phyloP scores from a whole-genome alignment of 2,888 invertebrate species.

The Athalia cordata region DNA sequence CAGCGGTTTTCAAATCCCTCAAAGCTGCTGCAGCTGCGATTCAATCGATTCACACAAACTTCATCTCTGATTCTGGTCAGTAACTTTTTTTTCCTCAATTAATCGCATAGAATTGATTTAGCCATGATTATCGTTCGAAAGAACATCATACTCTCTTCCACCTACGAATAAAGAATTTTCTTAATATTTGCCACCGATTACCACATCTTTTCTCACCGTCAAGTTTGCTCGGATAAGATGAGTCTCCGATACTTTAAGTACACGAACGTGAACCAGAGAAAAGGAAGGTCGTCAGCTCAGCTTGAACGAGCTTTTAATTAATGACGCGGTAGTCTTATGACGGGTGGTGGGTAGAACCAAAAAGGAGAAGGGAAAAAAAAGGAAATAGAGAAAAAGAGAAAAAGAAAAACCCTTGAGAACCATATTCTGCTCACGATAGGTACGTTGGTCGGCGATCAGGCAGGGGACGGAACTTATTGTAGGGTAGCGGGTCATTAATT shows the following conservation, averaged over 20 bases:
- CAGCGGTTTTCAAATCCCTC: slow-evolving; percentile 37
- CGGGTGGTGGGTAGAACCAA: slow-evolving; percentile 39
- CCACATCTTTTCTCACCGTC: neutral
- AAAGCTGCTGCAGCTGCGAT: slow-evolving; percentile 12
- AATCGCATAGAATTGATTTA: neutral
- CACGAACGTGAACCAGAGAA: neutral
- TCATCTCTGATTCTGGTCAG: neutral
- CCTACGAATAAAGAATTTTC: neutral
- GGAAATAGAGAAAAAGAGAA: neutral
- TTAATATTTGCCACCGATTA: neutral
- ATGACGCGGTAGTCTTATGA: slow-evolving; percentile 47
- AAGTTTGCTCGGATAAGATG: neutral
- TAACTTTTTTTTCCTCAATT: neutral
- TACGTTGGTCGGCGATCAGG: slow-evolving; percentile 8
- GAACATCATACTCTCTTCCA: no score
- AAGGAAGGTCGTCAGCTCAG: slow-evolving; percentile 23
- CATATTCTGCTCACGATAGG: slow-evolving; percentile 42
- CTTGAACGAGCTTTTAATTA: slow-evolving; percentile 47
- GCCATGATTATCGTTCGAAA: no score
- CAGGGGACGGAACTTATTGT: slow-evolving; percentile 37
- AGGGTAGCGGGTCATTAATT: slow-evolving; percentile 55
- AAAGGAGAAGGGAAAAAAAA: slow-evolving; percentile 6
- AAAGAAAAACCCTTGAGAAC: slow-evolving; percentile 36
- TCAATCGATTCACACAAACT: slow-evolving; percentile 21
- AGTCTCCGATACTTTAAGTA: neutral